These are phyloP conservation scores for Taurulus bubalis DNA, from an alignment of 2,113 vertebrate species.

Conservation along the genomic window DNA sequence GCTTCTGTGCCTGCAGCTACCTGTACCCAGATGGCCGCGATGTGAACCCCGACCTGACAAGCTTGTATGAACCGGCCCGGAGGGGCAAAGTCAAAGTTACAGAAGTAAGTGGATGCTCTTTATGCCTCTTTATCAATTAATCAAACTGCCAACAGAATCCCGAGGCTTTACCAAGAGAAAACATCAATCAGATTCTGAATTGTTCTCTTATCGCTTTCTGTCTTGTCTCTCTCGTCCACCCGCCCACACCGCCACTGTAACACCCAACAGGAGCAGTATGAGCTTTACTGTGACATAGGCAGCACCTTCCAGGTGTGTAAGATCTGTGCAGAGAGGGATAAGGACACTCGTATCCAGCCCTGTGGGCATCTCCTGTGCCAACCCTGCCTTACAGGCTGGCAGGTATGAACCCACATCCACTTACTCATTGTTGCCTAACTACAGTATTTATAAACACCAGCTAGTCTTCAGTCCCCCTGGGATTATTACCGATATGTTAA, in stretches of 20 bases:
- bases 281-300: conserved; percentile 89
- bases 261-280: conserved; percentile 87
- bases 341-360: conserved; percentile 87
- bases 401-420: conserved; percentile 73
- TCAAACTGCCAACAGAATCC: conserved; percentile 12
- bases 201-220: background rate
- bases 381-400: conserved; percentile 85
- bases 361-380: conserved; percentile 91
- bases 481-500: background rate
- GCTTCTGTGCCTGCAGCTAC: conserved; percentile 80
- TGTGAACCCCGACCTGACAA: conserved; percentile 84
- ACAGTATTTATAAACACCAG: conserved; percentile 1
- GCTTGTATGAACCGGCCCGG: conserved; percentile 67
- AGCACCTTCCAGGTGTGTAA: conserved; percentile 92
- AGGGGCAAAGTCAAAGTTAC: conserved; percentile 81
- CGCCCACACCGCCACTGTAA: background rate
- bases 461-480: background rate
- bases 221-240: background rate
- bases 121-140: conserved; percentile 4
- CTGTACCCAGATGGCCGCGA: conserved; percentile 88
- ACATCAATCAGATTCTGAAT: conserved; percentile 10
- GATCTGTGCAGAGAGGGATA: conserved; percentile 88
- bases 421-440: background rate
- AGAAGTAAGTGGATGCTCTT: conserved; percentile 75
- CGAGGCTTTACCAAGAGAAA: conserved; percentile 4